These are phyloP conservation scores for Rhyacophila evoluta DNA, from an alignment of 2,888 invertebrate species.

Conservation along the genomic window DNA sequence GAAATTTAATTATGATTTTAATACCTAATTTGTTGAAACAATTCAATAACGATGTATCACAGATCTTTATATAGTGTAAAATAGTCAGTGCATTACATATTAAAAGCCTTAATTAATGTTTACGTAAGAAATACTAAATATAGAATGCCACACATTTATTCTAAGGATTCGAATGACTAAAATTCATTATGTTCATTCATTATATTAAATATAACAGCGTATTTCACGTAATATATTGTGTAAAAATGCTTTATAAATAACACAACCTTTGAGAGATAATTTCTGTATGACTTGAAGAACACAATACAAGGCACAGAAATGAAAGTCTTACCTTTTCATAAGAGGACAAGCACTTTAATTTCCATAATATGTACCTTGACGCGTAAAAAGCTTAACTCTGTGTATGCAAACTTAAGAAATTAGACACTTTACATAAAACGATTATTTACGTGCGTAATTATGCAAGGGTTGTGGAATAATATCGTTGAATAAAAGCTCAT, in stretches of 20 bases:
- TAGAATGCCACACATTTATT: too few species aligned
- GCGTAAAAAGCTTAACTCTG: conserved; percentile 37
- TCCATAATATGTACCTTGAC: conserved; percentile 25
- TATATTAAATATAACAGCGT: too few species aligned
- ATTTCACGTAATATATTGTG: too few species aligned
- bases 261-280: not conserved
- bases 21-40: too few species aligned
- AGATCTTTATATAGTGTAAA: too few species aligned
- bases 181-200: too few species aligned
- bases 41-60: too few species aligned
- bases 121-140: too few species aligned
- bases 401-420: conserved; percentile 38
- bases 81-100: too few species aligned
- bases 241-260: not conserved
- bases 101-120: too few species aligned
- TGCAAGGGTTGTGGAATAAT: not conserved
- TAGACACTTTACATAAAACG: conserved; percentile 42
- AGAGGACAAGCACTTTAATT: conserved; percentile 35
- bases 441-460: conserved; percentile 26
- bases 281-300: not conserved
- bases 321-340: conserved; percentile 11
- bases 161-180: too few species aligned
- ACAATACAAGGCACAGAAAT: conserved; percentile 30
- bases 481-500: not conserved
- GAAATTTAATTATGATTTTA: too few species aligned